Evolutionary conservation across 2,888 invertebrate genomes (phyloP).

Genomic region (Phragmatobia fuliginosa): DNA sequence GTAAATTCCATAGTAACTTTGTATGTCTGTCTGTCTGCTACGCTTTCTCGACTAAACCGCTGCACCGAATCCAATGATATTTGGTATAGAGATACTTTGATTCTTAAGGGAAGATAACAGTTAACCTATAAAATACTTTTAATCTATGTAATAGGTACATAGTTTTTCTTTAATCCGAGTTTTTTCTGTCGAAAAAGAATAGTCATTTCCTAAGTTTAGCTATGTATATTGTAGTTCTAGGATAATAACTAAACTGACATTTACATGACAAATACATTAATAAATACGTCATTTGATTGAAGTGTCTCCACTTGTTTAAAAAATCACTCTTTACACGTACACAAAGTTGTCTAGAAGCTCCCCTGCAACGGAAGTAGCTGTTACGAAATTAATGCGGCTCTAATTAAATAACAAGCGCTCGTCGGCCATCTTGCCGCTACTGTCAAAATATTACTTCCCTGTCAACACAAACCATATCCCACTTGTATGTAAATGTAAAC

Average conservation of each 20-base stretch:
- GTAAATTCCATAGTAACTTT: too few species aligned
- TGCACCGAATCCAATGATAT: too few species aligned
- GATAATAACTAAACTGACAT: background rate
- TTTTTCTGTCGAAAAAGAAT: background rate
- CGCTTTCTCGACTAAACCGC: too few species aligned
- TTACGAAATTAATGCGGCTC: conserved; percentile 82
- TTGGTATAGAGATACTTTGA: too few species aligned
- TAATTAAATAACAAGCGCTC: conserved; percentile 82
- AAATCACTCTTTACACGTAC: conserved; percentile 14
- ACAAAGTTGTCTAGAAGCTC: conserved; percentile 55
- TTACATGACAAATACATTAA: too few species aligned
- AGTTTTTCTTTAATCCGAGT: background rate
- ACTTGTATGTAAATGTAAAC: conserved; percentile 52
- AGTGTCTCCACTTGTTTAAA: background rate
- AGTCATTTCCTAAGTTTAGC: background rate
- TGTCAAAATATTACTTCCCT: conserved; percentile 76
- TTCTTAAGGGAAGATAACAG: too few species aligned
- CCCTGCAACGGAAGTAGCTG: conserved; percentile 74
- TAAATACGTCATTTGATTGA: background rate
- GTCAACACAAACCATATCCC: conserved; percentile 54
- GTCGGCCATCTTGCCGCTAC: conserved; percentile 66
- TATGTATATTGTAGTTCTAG: background rate
- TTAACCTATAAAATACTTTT: too few species aligned
- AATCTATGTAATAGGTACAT: too few species aligned
- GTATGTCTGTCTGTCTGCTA: too few species aligned